These are phyloP conservation scores for Eupeodes latifasciatus DNA, from an alignment of 2,888 invertebrate genomes.

Conservation along the genomic window DNA sequence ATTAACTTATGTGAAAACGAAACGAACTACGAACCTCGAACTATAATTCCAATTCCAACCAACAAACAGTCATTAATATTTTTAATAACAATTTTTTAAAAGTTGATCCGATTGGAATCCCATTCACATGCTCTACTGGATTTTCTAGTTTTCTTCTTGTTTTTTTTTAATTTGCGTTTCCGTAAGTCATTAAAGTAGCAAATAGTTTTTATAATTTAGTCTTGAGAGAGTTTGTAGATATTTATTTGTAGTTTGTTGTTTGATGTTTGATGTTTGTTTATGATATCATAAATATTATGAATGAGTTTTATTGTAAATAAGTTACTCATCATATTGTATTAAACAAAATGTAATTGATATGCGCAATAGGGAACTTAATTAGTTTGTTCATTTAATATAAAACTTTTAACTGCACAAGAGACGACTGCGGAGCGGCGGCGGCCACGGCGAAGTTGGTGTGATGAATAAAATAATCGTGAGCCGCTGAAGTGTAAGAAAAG, in stretches of 20 bases:
- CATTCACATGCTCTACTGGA: slow-evolving; percentile 53
- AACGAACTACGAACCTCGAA: slow-evolving; percentile 16
- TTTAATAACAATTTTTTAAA: neutral
- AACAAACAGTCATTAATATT: too few species aligned
- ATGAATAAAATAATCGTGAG: slow-evolving; percentile 29
- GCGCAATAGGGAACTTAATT: slow-evolving; percentile 47
- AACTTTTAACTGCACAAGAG: neutral
- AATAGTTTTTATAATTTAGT: neutral
- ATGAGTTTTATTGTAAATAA: neutral
- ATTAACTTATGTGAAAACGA: neutral
- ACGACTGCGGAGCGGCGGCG: neutral
- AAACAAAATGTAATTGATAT: slow-evolving; percentile 31
- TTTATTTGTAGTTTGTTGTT: neutral
- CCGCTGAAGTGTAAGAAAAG: slow-evolving; percentile 16
- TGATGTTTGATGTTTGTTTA: slow-evolving; percentile 18
- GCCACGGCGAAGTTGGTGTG: neutral
- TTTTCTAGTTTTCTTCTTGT: slow-evolving; percentile 45
- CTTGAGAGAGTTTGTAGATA: neutral
- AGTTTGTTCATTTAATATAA: slow-evolving; percentile 16
- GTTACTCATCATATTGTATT: slow-evolving; percentile 27
- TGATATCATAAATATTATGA: slow-evolving; percentile 37
- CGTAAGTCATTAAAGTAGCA: neutral
- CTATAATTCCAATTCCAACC: slow-evolving; percentile 3
- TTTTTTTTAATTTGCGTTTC: neutral
- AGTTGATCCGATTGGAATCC: slow-evolving; percentile 49